These are phyloP conservation scores for Catocala sponsa DNA, from an alignment of 2,888 invertebrate genomes.

Conservation along the genomic window DNA sequence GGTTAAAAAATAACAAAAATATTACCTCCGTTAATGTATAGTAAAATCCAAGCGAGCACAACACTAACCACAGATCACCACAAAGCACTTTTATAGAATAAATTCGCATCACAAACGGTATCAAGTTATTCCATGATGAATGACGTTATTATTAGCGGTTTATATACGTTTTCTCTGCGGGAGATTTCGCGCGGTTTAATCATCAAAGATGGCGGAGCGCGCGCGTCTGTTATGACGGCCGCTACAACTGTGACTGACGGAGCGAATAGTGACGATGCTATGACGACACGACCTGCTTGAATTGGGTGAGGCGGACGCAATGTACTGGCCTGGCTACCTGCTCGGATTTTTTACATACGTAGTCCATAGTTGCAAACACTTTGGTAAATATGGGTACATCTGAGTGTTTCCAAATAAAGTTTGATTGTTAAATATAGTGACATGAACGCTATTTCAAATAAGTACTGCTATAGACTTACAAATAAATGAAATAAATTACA, in stretches of 20 bases:
- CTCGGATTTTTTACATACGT: constrained; percentile 19
- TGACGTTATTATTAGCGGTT: constrained; percentile 63
- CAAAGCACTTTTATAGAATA: constrained; percentile 39
- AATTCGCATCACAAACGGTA: constrained; percentile 41
- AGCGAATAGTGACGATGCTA: constrained; percentile 11
- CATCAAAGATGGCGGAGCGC: constrained; percentile 27
- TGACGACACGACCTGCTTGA: constrained; percentile 42
- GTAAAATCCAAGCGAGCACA: constrained; percentile 42
- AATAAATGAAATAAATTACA: no score
- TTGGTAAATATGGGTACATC: background rate
- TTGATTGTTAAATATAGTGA: no score
- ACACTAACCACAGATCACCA: constrained; percentile 48
- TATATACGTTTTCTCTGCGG: constrained; percentile 65
- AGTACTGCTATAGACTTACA: no score
- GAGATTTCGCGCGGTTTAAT: constrained; percentile 50
- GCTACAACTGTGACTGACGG: constrained; percentile 44
- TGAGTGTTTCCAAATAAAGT: background rate
- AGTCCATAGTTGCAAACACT: background rate
- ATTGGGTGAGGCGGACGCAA: constrained; percentile 50
- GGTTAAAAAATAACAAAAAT: background rate
- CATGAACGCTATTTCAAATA: no score
- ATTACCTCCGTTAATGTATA: constrained; percentile 35
- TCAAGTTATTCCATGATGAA: constrained; percentile 53
- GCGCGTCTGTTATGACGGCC: constrained; percentile 52
- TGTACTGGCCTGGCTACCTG: constrained; percentile 39